Evolutionary conservation across 2,797 vertebrate species (phyloP).

Genomic region (Lepus townsendii): DNA sequence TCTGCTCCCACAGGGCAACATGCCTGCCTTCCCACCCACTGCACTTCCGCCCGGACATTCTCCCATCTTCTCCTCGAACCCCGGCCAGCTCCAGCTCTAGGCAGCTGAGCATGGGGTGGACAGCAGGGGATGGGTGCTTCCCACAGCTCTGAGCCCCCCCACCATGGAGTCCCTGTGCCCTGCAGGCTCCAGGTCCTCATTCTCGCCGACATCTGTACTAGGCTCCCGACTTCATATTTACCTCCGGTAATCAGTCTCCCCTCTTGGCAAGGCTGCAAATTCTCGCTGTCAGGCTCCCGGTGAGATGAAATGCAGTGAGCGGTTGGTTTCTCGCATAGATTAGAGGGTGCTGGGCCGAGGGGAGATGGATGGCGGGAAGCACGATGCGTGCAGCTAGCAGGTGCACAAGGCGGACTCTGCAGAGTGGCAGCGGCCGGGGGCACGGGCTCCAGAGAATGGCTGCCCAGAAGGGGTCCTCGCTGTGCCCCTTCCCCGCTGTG

Average conservation of each 20-base stretch:
- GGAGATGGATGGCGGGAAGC: neutral
- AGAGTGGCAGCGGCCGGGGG: rapidly evolving
- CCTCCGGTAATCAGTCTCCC: conserved; percentile 74
- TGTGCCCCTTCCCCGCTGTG: neutral
- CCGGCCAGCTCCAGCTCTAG: neutral
- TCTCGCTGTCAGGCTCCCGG: conserved; percentile 41
- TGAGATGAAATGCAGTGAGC: conserved; percentile 65
- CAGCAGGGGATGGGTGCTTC: neutral
- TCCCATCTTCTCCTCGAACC: neutral
- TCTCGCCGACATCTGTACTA: conserved; percentile 43
- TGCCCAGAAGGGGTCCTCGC: rapidly evolving
- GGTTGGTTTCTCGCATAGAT: rapidly evolving
- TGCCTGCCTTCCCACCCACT: neutral
- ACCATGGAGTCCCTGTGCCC: neutral
- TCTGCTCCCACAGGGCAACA: too few relatives aligned
- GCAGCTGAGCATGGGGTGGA: too few relatives aligned
- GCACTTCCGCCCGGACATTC: neutral
- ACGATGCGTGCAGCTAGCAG: neutral
- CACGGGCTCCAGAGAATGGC: neutral
- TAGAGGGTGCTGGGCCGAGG: conserved; percentile 48
- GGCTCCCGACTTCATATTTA: conserved; percentile 69
- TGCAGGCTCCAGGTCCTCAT: neutral
- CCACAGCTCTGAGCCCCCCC: neutral
- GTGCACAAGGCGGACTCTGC: rapidly evolving
- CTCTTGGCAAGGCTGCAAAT: conserved; percentile 46